A percentile compares a stretch with the other conserved stretches of the same genome.
phyloP scores from a whole-genome alignment of 2,113 vertebrate species.

The Lota lota region DNA sequence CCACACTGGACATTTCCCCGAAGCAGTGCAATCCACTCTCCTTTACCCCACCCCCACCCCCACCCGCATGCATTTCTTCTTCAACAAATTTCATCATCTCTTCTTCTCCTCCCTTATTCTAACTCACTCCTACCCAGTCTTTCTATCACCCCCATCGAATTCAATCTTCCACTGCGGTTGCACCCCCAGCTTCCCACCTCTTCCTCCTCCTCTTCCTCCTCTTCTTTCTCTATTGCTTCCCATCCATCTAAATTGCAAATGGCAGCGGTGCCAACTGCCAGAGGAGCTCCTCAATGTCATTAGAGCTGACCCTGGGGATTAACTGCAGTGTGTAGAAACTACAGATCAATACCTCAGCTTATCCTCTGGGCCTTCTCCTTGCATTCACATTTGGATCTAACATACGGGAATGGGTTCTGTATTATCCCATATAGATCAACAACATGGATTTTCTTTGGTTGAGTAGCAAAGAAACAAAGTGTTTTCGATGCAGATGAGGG shows the following conservation, averaged over 20 bases:
- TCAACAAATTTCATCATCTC: neutral
- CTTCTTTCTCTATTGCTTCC: conserved; percentile 18
- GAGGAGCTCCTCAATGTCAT: conserved; percentile 66
- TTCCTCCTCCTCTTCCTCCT: conserved; percentile 8
- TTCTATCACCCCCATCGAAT: neutral
- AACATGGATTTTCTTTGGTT: no score
- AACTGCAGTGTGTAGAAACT: conserved; percentile 58
- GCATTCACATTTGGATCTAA: no score
- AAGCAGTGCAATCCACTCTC: neutral
- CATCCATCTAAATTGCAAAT: conserved; percentile 72
- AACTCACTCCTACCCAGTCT: no score
- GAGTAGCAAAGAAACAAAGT: no score
- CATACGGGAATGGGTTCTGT: no score
- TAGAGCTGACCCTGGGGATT: conserved; percentile 67
- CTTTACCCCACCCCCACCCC: neutral
- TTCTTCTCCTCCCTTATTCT: conserved; percentile 7
- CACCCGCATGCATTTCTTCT: neutral
- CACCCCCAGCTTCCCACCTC: conserved; percentile 11
- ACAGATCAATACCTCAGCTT: conserved; percentile 60
- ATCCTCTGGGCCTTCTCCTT: conserved; percentile 43
- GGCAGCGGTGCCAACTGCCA: conserved; percentile 52
- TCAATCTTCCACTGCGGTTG: neutral
- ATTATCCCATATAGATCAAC: no score
- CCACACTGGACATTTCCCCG: no score
- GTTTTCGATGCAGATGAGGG: no score